Conservation (phyloP, 2,888 invertebrate genomes). For the Plagiodera versicolora region DNA sequence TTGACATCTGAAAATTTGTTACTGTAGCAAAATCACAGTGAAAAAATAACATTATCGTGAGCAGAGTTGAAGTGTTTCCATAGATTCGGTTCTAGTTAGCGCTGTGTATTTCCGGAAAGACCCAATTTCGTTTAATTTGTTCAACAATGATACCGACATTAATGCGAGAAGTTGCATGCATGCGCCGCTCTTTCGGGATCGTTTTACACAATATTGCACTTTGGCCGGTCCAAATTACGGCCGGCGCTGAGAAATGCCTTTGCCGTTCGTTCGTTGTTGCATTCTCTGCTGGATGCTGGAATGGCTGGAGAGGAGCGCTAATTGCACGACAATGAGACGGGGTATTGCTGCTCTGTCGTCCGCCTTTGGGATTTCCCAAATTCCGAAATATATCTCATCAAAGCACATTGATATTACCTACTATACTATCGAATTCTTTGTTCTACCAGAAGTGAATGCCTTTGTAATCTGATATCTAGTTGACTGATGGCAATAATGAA, state of each 20-base stretch:
- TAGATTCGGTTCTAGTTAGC: neutral
- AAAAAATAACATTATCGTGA: neutral
- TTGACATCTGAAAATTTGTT: too few species aligned
- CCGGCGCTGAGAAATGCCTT: neutral
- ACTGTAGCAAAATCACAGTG: too few species aligned
- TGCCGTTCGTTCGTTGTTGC: too few species aligned
- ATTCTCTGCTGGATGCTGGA: neutral
- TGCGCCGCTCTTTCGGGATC: slow-evolving; percentile 8
- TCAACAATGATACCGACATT: slow-evolving; percentile 36
- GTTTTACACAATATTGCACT: slow-evolving; percentile 28
- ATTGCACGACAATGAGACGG: neutral
- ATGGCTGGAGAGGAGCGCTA: neutral
- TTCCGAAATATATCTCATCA: neutral
- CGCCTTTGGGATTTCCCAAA: neutral
- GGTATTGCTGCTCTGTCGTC: neutral
- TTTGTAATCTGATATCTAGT: too few species aligned
- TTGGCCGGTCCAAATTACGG: slow-evolving; percentile 5
- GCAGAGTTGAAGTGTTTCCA: neutral
- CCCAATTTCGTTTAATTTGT: slow-evolving; percentile 39
- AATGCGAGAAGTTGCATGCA: slow-evolving; percentile 29
- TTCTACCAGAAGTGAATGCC: too few species aligned
- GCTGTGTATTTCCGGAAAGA: slow-evolving; percentile 36
- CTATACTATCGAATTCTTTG: too few species aligned
- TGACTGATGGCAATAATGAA: too few species aligned
- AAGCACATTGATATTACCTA: neutral